These are phyloP conservation scores for Lepas anatifera DNA, from an alignment of 2,888 invertebrate genomes.

Conservation along the genomic window DNA sequence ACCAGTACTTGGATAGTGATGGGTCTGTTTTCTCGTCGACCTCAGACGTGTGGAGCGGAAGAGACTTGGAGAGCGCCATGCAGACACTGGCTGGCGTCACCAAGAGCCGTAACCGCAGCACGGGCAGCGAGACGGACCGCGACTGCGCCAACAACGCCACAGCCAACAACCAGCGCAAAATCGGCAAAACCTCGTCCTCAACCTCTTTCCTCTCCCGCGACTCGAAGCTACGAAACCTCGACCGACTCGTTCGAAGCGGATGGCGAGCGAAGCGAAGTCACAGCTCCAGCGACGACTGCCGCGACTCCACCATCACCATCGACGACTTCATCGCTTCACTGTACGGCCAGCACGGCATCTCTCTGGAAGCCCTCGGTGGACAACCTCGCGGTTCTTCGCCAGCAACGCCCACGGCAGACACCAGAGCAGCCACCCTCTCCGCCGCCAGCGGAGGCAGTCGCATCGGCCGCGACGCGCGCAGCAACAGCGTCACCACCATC, in stretches of 20 bases:
- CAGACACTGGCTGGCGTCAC: slow-evolving; percentile 13
- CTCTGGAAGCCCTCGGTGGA: slow-evolving; percentile 26
- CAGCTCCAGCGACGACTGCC: slow-evolving; percentile 18
- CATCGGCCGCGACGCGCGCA: slow-evolving; percentile 19
- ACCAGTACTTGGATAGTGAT: slow-evolving; percentile 24
- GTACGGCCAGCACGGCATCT: slow-evolving; percentile 20
- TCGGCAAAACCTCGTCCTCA: slow-evolving; percentile 12
- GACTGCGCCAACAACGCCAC: slow-evolving; percentile 16
- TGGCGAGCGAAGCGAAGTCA: slow-evolving; percentile 24
- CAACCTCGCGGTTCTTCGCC: slow-evolving; percentile 36
- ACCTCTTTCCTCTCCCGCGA: slow-evolving; percentile 17
- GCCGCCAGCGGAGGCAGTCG: slow-evolving; percentile 13
- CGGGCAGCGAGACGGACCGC: slow-evolving; percentile 18
- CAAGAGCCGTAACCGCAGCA: slow-evolving; percentile 14
- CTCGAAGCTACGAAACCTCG: slow-evolving; percentile 17
- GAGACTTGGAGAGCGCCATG: slow-evolving; percentile 10
- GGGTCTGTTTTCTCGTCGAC: slow-evolving; percentile 26
- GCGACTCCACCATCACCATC: slow-evolving; percentile 5
- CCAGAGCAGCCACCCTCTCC: neutral
- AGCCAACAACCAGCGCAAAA: no score
- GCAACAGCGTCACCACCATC: slow-evolving; percentile 18
- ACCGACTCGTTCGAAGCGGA: slow-evolving; percentile 15
- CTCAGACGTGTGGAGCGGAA: slow-evolving; percentile 19
- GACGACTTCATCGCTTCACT: slow-evolving; percentile 11
- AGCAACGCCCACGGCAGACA: slow-evolving; percentile 44